A percentile compares a stretch with the other conserved stretches of the same genome.
Evolutionary conservation across 2,797 vertebrate genomes (phyloP).

Genomic region (Micromesistius poutassou): DNA sequence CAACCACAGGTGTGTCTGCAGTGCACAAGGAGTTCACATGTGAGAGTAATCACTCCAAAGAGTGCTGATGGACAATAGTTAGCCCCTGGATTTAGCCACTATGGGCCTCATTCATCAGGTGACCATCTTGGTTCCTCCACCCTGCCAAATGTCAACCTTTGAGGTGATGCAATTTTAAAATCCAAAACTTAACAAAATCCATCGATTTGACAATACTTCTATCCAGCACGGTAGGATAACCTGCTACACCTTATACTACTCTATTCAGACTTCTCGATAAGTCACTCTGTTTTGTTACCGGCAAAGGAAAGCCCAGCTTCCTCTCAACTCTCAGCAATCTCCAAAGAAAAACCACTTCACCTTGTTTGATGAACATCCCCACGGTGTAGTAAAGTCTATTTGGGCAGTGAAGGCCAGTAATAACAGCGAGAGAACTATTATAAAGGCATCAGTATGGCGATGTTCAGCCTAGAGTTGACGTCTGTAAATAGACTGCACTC

Average conservation of each 20-base stretch:
- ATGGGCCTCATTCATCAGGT: neutral
- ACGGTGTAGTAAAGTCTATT: conserved; percentile 54
- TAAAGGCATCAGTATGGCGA: conserved; percentile 46
- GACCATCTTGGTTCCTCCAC: neutral
- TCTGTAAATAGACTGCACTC: conserved; percentile 59
- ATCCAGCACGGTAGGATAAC: neutral
- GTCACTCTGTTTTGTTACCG: neutral
- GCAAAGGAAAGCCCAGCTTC: neutral
- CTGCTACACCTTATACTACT: neutral
- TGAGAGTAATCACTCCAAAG: too few species aligned
- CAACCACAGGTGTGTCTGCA: too few species aligned
- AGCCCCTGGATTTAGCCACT: neutral
- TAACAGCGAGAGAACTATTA: conserved; percentile 55
- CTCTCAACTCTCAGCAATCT: conserved; percentile 30
- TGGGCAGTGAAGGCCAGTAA: conserved; percentile 41
- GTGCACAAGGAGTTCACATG: too few species aligned
- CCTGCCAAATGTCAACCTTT: neutral
- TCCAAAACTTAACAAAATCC: neutral
- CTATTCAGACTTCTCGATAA: neutral
- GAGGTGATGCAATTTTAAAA: neutral
- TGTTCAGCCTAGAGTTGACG: conserved; percentile 20
- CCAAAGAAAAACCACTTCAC: conserved; percentile 24
- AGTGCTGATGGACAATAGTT: neutral
- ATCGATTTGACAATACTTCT: too few species aligned
- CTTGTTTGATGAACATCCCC: conserved; percentile 33